Conservation (phyloP, 2,797 vertebrate species). For the Todus mexicanus region DNA sequence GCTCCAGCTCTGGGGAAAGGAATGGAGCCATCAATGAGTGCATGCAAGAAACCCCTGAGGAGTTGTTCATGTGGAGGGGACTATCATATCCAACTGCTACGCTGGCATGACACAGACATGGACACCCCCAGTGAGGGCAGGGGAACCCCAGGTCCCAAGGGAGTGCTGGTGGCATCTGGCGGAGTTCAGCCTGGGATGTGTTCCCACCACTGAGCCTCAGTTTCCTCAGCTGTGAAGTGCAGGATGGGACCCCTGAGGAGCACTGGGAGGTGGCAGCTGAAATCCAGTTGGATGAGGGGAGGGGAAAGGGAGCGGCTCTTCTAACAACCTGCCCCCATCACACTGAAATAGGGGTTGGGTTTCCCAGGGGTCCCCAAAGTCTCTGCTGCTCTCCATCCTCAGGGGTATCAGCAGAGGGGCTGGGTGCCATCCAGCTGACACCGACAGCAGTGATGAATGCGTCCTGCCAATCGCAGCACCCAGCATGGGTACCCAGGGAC, state of each 20-base stretch:
- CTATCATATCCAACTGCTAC: neutral
- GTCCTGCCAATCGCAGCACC: neutral
- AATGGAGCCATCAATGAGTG: accelerated
- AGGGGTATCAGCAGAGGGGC: accelerated
- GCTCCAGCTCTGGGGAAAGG: neutral
- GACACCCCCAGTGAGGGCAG: neutral
- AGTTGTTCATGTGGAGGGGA: neutral
- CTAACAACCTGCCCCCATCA: neutral
- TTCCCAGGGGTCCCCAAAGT: neutral
- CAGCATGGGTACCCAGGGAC: accelerated
- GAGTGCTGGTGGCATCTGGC: neutral
- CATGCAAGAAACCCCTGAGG: neutral
- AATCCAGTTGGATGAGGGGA: neutral
- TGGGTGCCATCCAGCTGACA: accelerated
- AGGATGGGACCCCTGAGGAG: accelerated
- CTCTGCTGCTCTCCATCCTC: neutral
- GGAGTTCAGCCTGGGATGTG: neutral
- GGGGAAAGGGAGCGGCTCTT: neutral
- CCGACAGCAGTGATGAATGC: accelerated
- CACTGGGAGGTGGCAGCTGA: neutral
- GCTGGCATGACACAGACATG: neutral
- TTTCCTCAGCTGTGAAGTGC: neutral
- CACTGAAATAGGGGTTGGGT: neutral
- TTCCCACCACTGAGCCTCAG: neutral
- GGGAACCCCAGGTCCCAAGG: neutral